A percentile compares a stretch with the other conserved stretches of the same genome.
phyloP scores from a whole-genome alignment of 1,140 invertebrate genomes.

The Apis florea region DNA sequence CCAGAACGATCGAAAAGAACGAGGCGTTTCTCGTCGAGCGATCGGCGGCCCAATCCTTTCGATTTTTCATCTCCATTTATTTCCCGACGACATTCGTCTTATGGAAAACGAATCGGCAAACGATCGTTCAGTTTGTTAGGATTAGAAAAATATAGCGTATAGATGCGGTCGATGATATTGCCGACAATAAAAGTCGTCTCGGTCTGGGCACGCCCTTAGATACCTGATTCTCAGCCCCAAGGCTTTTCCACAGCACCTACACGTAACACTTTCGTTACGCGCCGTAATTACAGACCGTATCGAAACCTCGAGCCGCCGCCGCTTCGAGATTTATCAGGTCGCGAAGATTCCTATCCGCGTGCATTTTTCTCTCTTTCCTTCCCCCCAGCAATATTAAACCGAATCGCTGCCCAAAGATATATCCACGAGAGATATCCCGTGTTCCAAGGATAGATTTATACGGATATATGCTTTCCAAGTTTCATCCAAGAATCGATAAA shows the following conservation, averaged over 20 bases:
- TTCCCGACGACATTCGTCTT: background rate
- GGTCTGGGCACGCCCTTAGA: conserved; percentile 45
- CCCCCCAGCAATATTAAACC: conserved; percentile 26
- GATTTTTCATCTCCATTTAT: background rate
- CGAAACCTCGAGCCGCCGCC: conserved; percentile 42
- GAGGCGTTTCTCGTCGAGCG: too few relatives aligned
- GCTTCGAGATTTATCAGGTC: conserved; percentile 61
- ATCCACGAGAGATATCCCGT: background rate
- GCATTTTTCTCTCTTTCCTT: background rate
- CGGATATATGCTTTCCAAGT: too few relatives aligned
- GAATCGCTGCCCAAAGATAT: conserved; percentile 8
- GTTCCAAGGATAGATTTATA: background rate
- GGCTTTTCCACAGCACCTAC: conserved; percentile 39
- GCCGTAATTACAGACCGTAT: conserved; percentile 64
- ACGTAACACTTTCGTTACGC: conserved; percentile 64
- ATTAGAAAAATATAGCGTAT: background rate
- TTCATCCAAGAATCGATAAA: too few relatives aligned
- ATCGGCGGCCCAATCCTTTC: too few relatives aligned
- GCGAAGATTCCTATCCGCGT: conserved; percentile 57
- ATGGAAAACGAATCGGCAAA: background rate
- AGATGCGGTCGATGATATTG: conserved; percentile 39
- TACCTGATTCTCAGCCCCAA: conserved; percentile 45
- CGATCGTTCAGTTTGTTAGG: conserved; percentile 39
- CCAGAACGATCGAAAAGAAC: too few relatives aligned
- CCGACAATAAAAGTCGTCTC: conserved; percentile 41